Percentiles rank a stretch among this genome's conserved stretches.
Evolutionary conservation across 2,888 invertebrate genomes (phyloP).

Genomic region (Acholoe squamosa): DNA sequence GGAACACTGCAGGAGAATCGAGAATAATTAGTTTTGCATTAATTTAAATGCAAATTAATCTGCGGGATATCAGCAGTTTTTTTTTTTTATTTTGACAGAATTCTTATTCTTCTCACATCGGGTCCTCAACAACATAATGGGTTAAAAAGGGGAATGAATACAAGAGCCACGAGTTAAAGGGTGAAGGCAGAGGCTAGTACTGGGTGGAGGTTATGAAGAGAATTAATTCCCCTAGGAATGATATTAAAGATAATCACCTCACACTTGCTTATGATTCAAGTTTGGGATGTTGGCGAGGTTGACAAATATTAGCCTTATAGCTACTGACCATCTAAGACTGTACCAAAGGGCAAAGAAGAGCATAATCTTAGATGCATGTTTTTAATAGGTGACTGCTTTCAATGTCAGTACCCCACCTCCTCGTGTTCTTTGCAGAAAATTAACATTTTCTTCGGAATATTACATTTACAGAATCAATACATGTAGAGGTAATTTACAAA

Average conservation of each 20-base stretch:
- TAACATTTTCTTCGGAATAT: too few relatives aligned
- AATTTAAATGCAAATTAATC: conserved; percentile 56
- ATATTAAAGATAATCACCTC: conserved; percentile 42
- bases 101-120: conserved; percentile 28
- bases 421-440: too few relatives aligned
- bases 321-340: too few relatives aligned
- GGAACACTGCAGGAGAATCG: conserved; percentile 19
- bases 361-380: too few relatives aligned
- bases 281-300: too few relatives aligned
- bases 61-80: conserved; percentile 33
- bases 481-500: too few relatives aligned
- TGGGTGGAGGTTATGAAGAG: not conserved
- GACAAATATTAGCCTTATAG: too few relatives aligned
- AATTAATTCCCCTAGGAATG: conserved; percentile 43
- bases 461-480: too few relatives aligned
- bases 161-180: not conserved
- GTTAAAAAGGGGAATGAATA: not conserved
- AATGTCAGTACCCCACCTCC: too few relatives aligned
- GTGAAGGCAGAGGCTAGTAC: not conserved
- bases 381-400: too few relatives aligned
- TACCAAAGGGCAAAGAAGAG: too few relatives aligned
- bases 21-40: conserved; percentile 50
- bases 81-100: not conserved
- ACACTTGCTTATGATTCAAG: too few relatives aligned
- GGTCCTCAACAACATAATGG: not conserved